These are phyloP conservation scores for Grammomys dolichurus DNA, from an alignment of 2,113 vertebrate species.

Conservation along the genomic window DNA sequence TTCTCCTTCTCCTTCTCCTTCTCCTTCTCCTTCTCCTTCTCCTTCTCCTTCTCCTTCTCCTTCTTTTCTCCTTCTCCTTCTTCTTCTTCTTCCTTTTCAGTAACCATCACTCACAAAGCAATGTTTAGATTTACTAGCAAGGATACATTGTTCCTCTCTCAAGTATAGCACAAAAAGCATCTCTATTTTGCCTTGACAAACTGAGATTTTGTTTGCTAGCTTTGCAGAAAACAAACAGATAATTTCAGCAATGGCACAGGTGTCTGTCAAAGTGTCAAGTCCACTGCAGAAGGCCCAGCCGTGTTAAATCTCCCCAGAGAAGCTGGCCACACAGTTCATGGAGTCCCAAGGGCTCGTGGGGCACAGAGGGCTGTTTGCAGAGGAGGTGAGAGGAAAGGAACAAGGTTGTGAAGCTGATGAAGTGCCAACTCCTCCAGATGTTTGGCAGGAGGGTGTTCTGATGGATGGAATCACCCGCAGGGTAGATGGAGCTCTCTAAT, in stretches of 20 bases:
- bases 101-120: not conserved
- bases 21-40: not conserved
- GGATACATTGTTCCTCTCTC: not conserved
- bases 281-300: constrained; percentile 22
- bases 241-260: not conserved
- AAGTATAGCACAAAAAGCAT: not conserved
- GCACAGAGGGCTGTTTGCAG: constrained; percentile 47
- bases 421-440: not conserved
- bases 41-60: not conserved
- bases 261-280: not conserved
- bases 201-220: constrained; percentile 48
- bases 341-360: not conserved
- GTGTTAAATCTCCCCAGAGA: constrained; percentile 30
- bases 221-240: not conserved
- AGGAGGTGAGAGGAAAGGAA: not conserved
- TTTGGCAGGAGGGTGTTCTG: not conserved
- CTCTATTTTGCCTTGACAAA: not conserved
- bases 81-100: not conserved
- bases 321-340: not conserved
- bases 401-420: constrained; percentile 27
- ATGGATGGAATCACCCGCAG: not conserved
- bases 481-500: not conserved
- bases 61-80: too few species aligned
- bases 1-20: not conserved
- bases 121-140: constrained; percentile 37